phyloP scores from a whole-genome alignment of 2,888 invertebrate genomes.

The Argyresthia albistria region DNA sequence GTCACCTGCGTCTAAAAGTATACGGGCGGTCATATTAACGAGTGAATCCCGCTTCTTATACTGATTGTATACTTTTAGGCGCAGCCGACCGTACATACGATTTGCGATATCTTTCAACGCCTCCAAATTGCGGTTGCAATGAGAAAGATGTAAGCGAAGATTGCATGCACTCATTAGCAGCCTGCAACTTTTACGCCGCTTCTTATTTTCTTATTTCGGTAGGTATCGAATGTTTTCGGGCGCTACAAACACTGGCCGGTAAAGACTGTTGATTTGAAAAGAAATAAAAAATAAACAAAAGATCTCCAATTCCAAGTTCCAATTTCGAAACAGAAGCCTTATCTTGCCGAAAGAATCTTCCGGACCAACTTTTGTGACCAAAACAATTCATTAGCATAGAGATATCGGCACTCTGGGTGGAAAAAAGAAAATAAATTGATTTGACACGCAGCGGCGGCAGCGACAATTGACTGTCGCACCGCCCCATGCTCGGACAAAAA shows the following conservation, averaged over 20 bases:
- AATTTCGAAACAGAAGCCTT: background rate
- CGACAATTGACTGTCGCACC: conserved; percentile 20
- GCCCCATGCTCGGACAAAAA: conserved; percentile 29
- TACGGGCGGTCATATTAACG: too few relatives aligned
- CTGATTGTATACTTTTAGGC: too few relatives aligned
- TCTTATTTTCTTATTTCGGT: background rate
- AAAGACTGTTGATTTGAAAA: background rate
- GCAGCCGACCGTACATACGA: too few relatives aligned
- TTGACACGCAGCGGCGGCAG: conserved; percentile 32
- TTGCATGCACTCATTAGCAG: conserved; percentile 6
- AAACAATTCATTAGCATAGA: conserved; percentile 16
- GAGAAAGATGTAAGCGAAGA: conserved; percentile 5
- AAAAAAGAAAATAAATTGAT: conserved; percentile 31
- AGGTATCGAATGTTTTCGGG: background rate
- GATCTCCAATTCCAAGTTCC: background rate
- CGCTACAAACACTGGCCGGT: background rate
- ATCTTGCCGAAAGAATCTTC: background rate
- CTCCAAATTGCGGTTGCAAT: conserved; percentile 4
- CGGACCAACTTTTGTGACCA: conserved; percentile 2
- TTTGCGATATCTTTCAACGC: conserved; percentile 2
- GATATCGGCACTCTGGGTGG: background rate
- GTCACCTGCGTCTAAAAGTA: too few relatives aligned
- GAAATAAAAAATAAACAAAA: background rate
- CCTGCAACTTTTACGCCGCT: background rate
- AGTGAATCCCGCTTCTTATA: too few relatives aligned